Base-by-base conservation (phyloP, 2,797 vertebrate species). In the Gallinago nigripennis region DNA sequence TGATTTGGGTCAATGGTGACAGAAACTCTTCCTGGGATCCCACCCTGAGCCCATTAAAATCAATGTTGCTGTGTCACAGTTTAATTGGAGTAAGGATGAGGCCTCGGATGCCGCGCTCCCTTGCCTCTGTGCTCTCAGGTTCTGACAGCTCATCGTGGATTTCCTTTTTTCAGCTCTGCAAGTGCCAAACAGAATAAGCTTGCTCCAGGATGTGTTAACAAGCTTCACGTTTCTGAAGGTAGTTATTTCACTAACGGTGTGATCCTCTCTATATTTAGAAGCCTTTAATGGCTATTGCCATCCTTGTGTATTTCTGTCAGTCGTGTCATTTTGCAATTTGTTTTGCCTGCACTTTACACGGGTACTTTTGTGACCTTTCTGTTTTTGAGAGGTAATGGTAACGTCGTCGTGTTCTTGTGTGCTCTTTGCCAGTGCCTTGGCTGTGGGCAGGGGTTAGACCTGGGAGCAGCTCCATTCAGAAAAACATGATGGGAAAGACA, bases 1-100 rank as follows among this genome's bases (percentile, higher is more conserved):
- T 92, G 73, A 80, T 95, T 89, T 93, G 88, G 91, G 96, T 92
- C 86, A 83, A 3, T 56, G 71, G 45, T 95, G 87, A 76, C 85
- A 93, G 89, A 77, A 95, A 86, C 76, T 92, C 75, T 79, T 88
- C 48, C 45, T 53, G 79, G 46, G 84, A 93, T 81, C 69, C 58
- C 58, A 85, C 77, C 76, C 86, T 63, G 57, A 91, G 39, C 61
- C 82, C 17, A 69, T 93, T 94, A 89, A 94, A 95, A 96, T 89
- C 35, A 0, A 53, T 91, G 80, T 64, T 84, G 37, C 80, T 76
- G 41, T 95, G 90, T 94, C 86, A 88, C 53, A 77, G 43, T 75
- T 93, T 94, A 94, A 92, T 82, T 96, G 91, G 70, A 90, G 43
- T 83, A 57, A 73, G 61, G 89, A 66, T 85, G 68, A 90, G 73